A percentile compares a stretch with the other conserved stretches of the same genome.
Conservation (phyloP, 1,140 invertebrate genomes). For the Varroa destructor region DNA sequence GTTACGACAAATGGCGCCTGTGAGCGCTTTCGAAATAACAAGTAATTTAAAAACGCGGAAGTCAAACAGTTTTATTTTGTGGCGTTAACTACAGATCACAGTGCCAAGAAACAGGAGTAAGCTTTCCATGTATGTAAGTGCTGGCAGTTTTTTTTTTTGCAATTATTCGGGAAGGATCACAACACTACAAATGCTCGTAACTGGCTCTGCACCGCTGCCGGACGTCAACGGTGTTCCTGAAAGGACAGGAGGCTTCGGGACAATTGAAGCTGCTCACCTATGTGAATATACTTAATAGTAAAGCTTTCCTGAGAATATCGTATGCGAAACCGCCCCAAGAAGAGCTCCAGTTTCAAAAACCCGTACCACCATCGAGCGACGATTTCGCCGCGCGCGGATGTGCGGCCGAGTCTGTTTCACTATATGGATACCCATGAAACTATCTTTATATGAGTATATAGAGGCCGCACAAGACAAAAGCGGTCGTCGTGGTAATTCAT, state of each 20-base stretch:
- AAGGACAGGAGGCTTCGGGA: not conserved
- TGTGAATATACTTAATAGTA: not conserved
- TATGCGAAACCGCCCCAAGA: constrained; percentile 55
- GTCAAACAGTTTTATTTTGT: no score
- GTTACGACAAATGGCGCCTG: no score
- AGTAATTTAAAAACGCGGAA: no score
- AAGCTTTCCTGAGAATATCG: constrained; percentile 54
- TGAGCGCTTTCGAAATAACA: no score
- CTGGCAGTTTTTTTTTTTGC: no score
- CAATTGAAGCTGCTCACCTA: not conserved
- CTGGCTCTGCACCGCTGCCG: not conserved
- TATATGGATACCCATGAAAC: constrained; percentile 46
- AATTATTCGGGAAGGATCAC: not conserved
- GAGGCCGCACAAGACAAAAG: constrained; percentile 51
- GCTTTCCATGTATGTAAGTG: no score
- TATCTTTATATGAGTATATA: constrained; percentile 62
- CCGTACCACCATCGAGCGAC: not conserved
- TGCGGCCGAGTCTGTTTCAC: constrained; percentile 12
- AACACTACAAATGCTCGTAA: not conserved
- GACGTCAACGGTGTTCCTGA: not conserved
- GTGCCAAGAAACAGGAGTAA: no score
- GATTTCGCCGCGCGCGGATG: not conserved
- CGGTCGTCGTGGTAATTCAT: constrained; percentile 66
- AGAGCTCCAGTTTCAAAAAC: constrained; percentile 42
- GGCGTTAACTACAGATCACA: no score